Evolutionary conservation across 1,140 invertebrate species (phyloP).

Genomic region (Schlechtendalia chinensis): DNA sequence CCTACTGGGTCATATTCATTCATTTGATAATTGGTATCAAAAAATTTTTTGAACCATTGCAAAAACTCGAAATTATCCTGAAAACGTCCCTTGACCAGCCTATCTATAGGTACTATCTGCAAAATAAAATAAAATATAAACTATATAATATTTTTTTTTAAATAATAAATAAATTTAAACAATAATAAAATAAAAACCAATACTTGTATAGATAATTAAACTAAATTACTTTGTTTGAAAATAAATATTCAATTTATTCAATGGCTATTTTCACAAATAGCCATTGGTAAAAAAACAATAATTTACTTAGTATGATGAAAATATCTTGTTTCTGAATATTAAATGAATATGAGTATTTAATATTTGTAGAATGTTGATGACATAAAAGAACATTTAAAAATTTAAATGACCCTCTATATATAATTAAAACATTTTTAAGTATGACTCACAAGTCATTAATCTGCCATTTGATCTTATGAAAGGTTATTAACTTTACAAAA

Average conservation of each 20-base stretch:
- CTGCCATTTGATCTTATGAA: too few species aligned
- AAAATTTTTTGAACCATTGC: constrained; percentile 99
- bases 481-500: too few species aligned
- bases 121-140: constrained; percentile 55
- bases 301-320: too few species aligned
- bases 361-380: too few species aligned
- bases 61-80: constrained; percentile 99
- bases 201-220: constrained; percentile 8
- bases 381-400: too few species aligned
- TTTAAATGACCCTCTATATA: too few species aligned
- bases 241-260: too few species aligned
- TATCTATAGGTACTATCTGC: constrained; percentile 84
- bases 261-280: constrained; percentile 3
- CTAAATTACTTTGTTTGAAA: background rate
- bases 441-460: too few species aligned
- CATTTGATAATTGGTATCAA: constrained; percentile 95
- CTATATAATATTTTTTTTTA: constrained; percentile 52
- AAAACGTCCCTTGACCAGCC: constrained; percentile 89
- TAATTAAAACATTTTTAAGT: too few species aligned
- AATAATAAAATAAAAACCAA: constrained; percentile 57
- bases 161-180: constrained; percentile 43
- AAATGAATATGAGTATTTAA: too few species aligned
- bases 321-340: too few species aligned
- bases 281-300: background rate
- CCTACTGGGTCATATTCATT: constrained; percentile 86